phyloP scores from a whole-genome alignment of 1,140 invertebrate genomes.

The Cydia fagiglandana region DNA sequence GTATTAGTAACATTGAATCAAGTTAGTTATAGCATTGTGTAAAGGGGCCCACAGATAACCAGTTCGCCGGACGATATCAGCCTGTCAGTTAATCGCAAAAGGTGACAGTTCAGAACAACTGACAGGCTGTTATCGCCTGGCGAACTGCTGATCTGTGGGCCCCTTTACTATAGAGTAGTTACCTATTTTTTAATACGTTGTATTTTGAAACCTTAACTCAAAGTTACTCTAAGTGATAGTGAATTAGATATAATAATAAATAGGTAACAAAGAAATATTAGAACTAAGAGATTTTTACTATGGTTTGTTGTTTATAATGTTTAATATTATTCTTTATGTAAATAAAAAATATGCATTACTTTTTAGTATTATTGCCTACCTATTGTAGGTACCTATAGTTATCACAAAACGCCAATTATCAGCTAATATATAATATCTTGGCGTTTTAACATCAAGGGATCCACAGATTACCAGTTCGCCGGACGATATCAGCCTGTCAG shows the following conservation, averaged over 20 bases:
- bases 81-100: no score
- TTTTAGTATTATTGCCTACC: not conserved
- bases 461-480: no score
- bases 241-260: not conserved
- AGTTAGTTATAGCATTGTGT: not conserved
- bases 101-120: no score
- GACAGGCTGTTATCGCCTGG: no score
- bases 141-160: no score
- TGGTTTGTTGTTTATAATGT: not conserved
- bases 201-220: not conserved
- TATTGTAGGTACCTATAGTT: not conserved
- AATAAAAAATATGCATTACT: not conserved
- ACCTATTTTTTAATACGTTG: not conserved
- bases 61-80: no score
- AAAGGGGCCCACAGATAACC: no score
- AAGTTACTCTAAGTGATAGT: not conserved
- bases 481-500: no score
- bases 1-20: conserved; percentile 1
- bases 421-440: no score
- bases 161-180: not conserved
- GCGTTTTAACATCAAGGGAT: no score
- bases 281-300: not conserved
- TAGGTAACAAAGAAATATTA: not conserved
- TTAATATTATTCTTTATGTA: not conserved
- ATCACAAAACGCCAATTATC: no score